Conservation (phyloP, 2,113 vertebrate species). For the Zosterops lateralis region DNA sequence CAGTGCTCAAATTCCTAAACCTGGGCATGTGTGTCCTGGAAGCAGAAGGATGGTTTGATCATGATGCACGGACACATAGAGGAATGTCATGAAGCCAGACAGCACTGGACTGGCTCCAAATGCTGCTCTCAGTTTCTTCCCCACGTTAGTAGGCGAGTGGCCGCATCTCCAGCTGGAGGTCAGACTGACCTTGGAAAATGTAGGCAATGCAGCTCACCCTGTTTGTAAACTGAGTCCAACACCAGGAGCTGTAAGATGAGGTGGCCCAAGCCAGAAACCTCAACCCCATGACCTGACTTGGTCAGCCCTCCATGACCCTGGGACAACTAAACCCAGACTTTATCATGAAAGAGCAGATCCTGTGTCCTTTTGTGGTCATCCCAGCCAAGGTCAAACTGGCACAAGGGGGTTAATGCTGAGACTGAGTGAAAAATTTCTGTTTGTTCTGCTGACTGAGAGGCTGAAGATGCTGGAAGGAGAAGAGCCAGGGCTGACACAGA, state of each 20-base stretch:
- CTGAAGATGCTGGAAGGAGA: neutral
- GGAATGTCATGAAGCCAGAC: neutral
- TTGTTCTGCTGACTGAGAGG: neutral
- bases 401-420: neutral
- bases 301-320: neutral
- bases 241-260: neutral
- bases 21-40: neutral
- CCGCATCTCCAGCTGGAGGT: neutral
- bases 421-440: neutral
- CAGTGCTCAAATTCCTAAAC: rapidly evolving
- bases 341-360: neutral
- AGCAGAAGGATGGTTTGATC: neutral
- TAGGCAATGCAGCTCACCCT: neutral
- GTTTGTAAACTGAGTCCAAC: neutral
- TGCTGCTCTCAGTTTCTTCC: neutral
- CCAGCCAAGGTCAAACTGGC: neutral
- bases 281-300: neutral
- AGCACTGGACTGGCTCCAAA: neutral
- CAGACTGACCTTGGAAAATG: neutral
- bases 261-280: neutral
- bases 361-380: neutral
- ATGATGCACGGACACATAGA: rapidly evolving
- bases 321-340: neutral
- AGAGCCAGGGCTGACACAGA: neutral
- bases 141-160: rapidly evolving